Evolutionary conservation across 2,888 invertebrate species (phyloP).

Genomic region (Apodemia mormo): DNA sequence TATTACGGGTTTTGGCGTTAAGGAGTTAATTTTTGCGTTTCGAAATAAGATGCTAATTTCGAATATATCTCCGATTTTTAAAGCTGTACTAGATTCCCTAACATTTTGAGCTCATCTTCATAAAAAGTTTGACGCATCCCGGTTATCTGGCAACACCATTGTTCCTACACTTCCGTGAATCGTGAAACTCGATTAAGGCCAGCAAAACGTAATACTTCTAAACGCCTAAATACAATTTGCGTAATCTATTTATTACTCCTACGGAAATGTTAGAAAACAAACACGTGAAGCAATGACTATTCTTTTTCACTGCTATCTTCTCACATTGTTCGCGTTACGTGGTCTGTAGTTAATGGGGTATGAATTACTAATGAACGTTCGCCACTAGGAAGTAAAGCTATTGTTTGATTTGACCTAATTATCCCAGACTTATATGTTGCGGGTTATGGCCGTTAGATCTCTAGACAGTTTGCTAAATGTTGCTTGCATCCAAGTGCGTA

Average conservation of each 20-base stretch:
- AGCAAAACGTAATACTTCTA: constrained; percentile 21
- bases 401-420: constrained; percentile 55
- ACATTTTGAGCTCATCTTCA: too few species aligned
- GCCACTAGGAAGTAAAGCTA: constrained; percentile 65
- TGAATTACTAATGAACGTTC: constrained; percentile 69
- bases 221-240: constrained; percentile 37
- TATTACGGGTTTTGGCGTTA: too few species aligned
- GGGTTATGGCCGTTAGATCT: constrained; percentile 10
- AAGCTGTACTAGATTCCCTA: too few species aligned
- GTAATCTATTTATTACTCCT: constrained; percentile 60
- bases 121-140: too few species aligned
- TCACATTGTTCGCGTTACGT: constrained; percentile 75
- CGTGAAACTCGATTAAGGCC: constrained; percentile 29
- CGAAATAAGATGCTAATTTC: too few species aligned
- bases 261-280: constrained; percentile 59
- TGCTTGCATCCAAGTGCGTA: not conserved
- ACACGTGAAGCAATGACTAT: constrained; percentile 74
- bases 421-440: constrained; percentile 33
- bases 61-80: too few species aligned
- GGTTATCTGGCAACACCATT: too few species aligned
- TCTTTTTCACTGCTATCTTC: constrained; percentile 71
- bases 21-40: too few species aligned
- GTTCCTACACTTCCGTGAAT: not conserved
- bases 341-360: constrained; percentile 68
- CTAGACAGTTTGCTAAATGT: constrained; percentile 12